Base-by-base conservation (phyloP, 1,140 invertebrate genomes). In the Scaptomyza pallida region DNA sequence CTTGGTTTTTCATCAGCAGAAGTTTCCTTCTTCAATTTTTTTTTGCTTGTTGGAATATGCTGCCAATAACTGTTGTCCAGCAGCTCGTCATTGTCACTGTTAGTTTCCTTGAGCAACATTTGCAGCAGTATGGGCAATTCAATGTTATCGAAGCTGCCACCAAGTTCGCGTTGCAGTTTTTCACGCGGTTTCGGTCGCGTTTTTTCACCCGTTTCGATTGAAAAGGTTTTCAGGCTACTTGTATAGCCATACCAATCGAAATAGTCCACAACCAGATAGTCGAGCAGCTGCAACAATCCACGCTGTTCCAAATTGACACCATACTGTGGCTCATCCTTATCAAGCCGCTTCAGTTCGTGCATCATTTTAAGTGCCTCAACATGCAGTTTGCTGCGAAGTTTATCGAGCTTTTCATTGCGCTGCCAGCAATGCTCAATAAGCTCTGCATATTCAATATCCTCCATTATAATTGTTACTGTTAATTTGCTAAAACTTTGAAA, bases 241-340 rank as follows among this genome's bases (percentile, higher is more conserved):
- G 41, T 45, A 44, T 26, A 72, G n/a, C 62, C 62, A 40, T 33
- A 41, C 69, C 69, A 72, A 40, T 59, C n/a, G 6, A 72, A 50
- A 35, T 67, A 72, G 30, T 72, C 69, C 26, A 67, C 47, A 21
- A 67, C 62, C 15, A 67, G 26, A 17, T 67, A 35, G 10, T 65
- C 67, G 6, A 72, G 47, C 19, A 65, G 43, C 17, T 37, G 57
- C n/a, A 48, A 16, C 43, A 47, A 6, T 3, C 50, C 52, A 23
- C 37, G 40, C 33, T 64, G 41, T 2, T 65, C 51, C 44, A 45
- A n/a, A 13, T 40, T 56, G 10, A 1, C 9, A 41, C 17, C 50
- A 23, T 41, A 15, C 2, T 8, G 16, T 1, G 50, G 15, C n/a
- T 45, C 61, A 15, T n/a, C 16, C 55, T 44, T 57, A 0, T 57